Evolutionary conservation across 2,888 invertebrate species (phyloP).

Genomic region (Drosophila macrospina): DNA sequence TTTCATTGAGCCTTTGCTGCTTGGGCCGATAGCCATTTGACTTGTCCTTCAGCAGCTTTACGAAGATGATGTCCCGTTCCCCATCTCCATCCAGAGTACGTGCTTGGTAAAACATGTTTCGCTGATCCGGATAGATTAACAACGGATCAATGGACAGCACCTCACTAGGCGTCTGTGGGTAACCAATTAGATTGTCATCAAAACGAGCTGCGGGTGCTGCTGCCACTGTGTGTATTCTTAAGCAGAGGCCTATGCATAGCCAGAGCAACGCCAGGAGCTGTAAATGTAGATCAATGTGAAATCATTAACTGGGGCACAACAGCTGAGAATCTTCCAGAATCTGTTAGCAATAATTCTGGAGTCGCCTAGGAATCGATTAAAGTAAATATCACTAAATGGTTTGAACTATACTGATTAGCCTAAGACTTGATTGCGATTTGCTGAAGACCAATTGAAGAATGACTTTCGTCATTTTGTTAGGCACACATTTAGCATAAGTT

Average conservation of each 20-base stretch:
- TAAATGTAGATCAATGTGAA: neutral
- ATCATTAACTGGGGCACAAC: neutral
- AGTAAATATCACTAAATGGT: too few species aligned
- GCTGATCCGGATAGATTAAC: slow-evolving; percentile 73
- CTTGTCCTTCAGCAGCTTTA: slow-evolving; percentile 73
- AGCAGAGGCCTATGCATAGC: slow-evolving; percentile 24
- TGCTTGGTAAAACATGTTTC: slow-evolving; percentile 56
- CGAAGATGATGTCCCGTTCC: slow-evolving; percentile 76
- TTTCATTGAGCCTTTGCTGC: slow-evolving; percentile 52
- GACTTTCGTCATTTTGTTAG: neutral
- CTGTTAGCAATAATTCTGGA: too few species aligned
- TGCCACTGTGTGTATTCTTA: neutral
- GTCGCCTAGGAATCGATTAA: too few species aligned
- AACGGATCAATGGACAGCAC: slow-evolving; percentile 79
- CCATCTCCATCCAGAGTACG: slow-evolving; percentile 57
- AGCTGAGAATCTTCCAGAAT: neutral
- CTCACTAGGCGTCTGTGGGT: slow-evolving; percentile 73
- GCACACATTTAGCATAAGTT: neutral
- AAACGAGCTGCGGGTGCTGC: slow-evolving; percentile 54
- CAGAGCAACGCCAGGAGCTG: slow-evolving; percentile 11
- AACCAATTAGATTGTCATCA: slow-evolving; percentile 40
- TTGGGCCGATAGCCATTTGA: slow-evolving; percentile 75
- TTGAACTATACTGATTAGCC: too few species aligned
- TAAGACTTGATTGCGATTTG: too few species aligned
- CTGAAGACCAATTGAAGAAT: too few species aligned